Base-by-base conservation (phyloP, 1,140 invertebrate genomes). In the Zaprionus tsacasi region DNA sequence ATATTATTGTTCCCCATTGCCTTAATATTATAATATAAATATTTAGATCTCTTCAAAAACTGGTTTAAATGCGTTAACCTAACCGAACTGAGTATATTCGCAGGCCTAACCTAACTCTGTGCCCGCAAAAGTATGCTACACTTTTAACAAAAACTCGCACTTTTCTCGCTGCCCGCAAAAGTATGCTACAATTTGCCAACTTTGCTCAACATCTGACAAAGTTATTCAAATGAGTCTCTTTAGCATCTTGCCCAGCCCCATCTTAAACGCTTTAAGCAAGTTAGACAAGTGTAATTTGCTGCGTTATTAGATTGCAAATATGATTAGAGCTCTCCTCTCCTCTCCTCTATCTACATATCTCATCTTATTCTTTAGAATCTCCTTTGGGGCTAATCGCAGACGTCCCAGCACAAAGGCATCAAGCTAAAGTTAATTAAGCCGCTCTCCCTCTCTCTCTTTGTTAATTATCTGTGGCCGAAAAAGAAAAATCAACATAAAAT, bases 401-500 rank as follows among this genome's bases (percentile, higher is more conserved):
- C 36, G 15, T 21, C 56, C 15, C 8, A 15, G 8, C 48, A 40
- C 45, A 50, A 50, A 50, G 45, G 45, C n/a, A 36, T 25, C 27
- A 17, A 67, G 60, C 59, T 60, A 68, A 85, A 81, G 70, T 66
- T 75, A 76, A 85, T 85, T 85, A 85, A 69, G 64, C 36, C 17
- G 45, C 8, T 50, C 45, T 50, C 17, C 17, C 17, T 11, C 15
- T 17, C 45, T 15, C 52, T 63, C 21, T 56, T 57, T 36, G 38
- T 35, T 78, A 75, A 85, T 78, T 85, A 69, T 55, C 70, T 60
- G 12, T 48, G 50, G 48, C 71, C 50, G 5, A 61, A 50, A 43
- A 36, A 60, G 21, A 21, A 54, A 36, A 60, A 54, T 48, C 27
- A 15, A 66, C 56, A 48, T 56, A 33, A 70, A 60, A 52, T 66